Evolutionary conservation across 2,888 invertebrate genomes (phyloP).

Genomic region (Acanthopleura granulata): DNA sequence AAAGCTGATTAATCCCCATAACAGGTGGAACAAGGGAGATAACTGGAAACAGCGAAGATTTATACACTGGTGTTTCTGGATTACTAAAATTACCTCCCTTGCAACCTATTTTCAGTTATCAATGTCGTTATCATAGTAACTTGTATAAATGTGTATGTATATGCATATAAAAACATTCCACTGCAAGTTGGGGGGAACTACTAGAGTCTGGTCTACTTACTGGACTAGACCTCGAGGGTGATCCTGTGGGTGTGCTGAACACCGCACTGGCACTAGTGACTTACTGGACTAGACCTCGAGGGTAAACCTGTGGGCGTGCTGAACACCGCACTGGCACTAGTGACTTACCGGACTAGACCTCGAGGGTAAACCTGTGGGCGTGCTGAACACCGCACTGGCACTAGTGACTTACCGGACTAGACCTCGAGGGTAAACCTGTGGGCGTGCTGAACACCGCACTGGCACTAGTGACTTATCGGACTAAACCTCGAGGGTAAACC

Average conservation of each 20-base stretch:
- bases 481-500: conserved; percentile 88
- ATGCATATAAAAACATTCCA: no score
- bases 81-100: no score
- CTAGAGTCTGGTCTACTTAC: no score
- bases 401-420: conserved; percentile 84
- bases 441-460: conserved; percentile 86
- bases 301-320: conserved; percentile 86
- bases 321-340: conserved; percentile 87
- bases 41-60: no score
- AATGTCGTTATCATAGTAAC: no score
- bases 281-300: conserved; percentile 85
- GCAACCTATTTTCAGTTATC: no score
- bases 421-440: conserved; percentile 86
- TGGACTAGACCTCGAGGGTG: conserved; percentile 88
- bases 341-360: conserved; percentile 84
- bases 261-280: conserved; percentile 84
- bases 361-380: conserved; percentile 83
- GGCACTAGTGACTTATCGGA: conserved; percentile 81
- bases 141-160: no score
- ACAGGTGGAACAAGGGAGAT: no score
- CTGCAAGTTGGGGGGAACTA: no score
- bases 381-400: conserved; percentile 86
- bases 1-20: no score
- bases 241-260: conserved; percentile 84
- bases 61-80: no score